Base-by-base conservation (phyloP, 2,888 invertebrate genomes). In the Rhodophaea formosa region DNA sequence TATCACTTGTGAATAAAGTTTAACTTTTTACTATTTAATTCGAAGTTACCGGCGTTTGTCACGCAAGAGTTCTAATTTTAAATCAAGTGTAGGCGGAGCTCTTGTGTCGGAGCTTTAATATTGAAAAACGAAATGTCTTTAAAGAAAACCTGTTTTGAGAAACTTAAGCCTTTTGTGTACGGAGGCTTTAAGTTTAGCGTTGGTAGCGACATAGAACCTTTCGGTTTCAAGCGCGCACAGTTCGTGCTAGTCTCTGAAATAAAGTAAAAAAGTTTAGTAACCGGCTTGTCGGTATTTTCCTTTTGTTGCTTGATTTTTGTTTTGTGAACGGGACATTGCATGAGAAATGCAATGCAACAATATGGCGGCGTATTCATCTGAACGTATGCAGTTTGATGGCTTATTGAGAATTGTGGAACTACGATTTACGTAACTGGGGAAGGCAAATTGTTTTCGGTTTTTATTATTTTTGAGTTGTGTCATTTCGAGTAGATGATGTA, bases 61-160 rank as follows among this genome's bases (percentile, higher is more conserved):
- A 90, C 80, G 88, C 88, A 86, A 88, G 88, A 87, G 88, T 91
- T 91, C 90, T 89, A 90, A 91, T 91, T 91, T 91, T 89, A 90
- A 91, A 90, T 87, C 88, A 87, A 89, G 90, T 88, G 91, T 91
- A 91, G 91, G 91, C 91, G 91, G 91, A 88, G 91, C 86, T 84
- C 84, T 85, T 74, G 74, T 81, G 84, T 83, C 72, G 78, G 82
- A 85, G 87, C 86, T 88, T 87, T 86, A 84, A 81, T 84, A 89
- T 87, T 88, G 86, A 88, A 88, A 88, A 87, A 88, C 88, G 86
- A 84, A 91, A 90, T 84, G 90, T 87, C 88, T 90, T 86, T 88
- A 85, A 85, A 86, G 85, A 82, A 86, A 88, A 89, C 86, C 84
- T 83, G 88, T 87, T 88, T 85, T 77, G 80, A 84, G 88, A 84